A percentile compares a stretch with the other conserved stretches of the same genome.
Evolutionary conservation across 2,113 vertebrate species (phyloP).

Genomic region (Rhinolophus ferrumequinum): DNA sequence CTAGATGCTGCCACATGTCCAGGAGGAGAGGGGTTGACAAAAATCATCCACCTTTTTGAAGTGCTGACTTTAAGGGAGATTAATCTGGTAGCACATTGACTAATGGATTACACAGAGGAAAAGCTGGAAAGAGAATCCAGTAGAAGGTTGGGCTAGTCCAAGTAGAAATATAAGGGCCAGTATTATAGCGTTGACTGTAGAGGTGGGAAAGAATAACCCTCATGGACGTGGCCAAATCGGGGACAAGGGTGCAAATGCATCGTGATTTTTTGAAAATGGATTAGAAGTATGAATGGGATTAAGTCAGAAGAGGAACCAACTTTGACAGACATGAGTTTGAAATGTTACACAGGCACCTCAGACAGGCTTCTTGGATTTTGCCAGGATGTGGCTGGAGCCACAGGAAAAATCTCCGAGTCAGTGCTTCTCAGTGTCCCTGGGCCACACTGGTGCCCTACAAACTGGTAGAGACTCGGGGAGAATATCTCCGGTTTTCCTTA

Average conservation of each 20-base stretch:
- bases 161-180: not conserved
- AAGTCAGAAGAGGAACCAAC: not conserved
- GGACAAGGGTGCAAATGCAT: not conserved
- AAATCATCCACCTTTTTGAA: not conserved
- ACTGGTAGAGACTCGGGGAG: not conserved
- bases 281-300: not conserved
- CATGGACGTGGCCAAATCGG: not conserved
- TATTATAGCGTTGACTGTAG: not conserved
- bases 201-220: not conserved
- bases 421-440: not conserved
- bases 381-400: not conserved
- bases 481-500: not conserved
- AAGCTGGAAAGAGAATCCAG: not conserved
- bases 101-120: not conserved
- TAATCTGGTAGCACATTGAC: not conserved
- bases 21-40: not conserved
- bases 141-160: not conserved
- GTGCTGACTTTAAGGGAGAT: not conserved
- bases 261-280: not conserved
- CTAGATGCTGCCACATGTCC: not conserved
- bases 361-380: not conserved
- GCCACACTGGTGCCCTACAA: not conserved
- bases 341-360: not conserved
- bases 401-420: not conserved
- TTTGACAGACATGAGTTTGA: slow-evolving; percentile 18